A percentile compares a stretch with the other conserved stretches of the same genome.
phyloP scores from a whole-genome alignment of 2,797 vertebrate species.

The Syngnathus rostellatus region DNA sequence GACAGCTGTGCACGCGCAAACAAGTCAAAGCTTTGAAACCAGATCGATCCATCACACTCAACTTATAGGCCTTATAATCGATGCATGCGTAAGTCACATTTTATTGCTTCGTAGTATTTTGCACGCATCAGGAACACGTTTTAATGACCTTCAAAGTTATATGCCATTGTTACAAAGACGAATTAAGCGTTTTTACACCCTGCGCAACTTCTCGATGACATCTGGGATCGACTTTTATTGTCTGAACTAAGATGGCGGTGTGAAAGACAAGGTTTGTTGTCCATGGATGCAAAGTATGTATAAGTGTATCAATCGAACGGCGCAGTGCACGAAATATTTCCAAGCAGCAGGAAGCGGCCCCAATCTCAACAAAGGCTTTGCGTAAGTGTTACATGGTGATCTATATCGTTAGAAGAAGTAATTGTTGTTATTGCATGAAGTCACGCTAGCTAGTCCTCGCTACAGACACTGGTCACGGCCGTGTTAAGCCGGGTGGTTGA shows the following conservation, averaged over 20 bases:
- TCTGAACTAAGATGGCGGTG: slow-evolving; percentile 61
- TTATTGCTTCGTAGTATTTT: not conserved
- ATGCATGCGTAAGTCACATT: slow-evolving; percentile 31
- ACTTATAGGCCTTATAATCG: slow-evolving; percentile 27
- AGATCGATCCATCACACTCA: slow-evolving; percentile 8
- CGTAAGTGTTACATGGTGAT: slow-evolving; percentile 39
- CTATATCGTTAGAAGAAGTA: not conserved
- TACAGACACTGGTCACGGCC: not conserved
- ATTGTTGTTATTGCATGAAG: not conserved
- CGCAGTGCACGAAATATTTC: slow-evolving; percentile 39
- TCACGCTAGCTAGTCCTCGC: slow-evolving; percentile 14
- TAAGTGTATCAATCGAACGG: slow-evolving; percentile 63
- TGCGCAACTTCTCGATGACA: not conserved
- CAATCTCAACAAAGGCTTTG: slow-evolving; percentile 28
- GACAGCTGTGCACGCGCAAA: not conserved
- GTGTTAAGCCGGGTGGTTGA: slow-evolving; percentile 32
- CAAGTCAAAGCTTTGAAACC: slow-evolving; percentile 9
- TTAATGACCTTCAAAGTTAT: not conserved
- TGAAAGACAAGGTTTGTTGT: slow-evolving; percentile 59
- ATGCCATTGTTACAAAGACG: too few species aligned
- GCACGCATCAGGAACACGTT: not conserved
- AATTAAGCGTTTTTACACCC: not conserved
- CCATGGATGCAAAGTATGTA: slow-evolving; percentile 62
- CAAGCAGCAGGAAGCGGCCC: slow-evolving; percentile 29
- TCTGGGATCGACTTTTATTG: slow-evolving; percentile 33